Percentiles rank a stretch among this genome's conserved stretches.
Evolutionary conservation across 2,113 vertebrate genomes (phyloP).

Genomic region (Pheucticus melanocephalus): DNA sequence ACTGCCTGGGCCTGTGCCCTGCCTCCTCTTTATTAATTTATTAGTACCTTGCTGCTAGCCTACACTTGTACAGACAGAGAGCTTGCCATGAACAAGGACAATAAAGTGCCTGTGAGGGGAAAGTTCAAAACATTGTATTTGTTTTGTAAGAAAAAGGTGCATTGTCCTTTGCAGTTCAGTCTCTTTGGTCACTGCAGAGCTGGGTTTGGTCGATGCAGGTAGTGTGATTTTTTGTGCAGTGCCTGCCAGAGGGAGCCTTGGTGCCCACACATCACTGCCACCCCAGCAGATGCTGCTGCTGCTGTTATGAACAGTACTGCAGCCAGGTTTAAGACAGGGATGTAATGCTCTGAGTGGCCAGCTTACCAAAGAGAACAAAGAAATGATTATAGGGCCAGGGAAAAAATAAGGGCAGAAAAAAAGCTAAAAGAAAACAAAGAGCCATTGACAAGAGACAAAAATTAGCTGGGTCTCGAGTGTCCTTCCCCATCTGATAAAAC

Average conservation of each 20-base stretch:
- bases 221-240: not conserved
- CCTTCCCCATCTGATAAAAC: constrained; percentile 58
- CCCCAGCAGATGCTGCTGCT: not conserved
- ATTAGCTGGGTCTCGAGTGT: constrained; percentile 17
- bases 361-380: constrained; percentile 35
- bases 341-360: not conserved
- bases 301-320: not conserved
- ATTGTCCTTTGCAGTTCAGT: not conserved
- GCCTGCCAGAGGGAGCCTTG: not conserved
- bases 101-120: not conserved
- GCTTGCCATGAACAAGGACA: not conserved
- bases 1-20: not conserved
- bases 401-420: not conserved
- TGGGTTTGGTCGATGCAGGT: not conserved
- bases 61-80: not conserved
- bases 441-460: constrained; percentile 33
- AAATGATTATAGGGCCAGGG: not conserved
- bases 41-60: not conserved
- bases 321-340: not conserved
- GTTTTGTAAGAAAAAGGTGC: not conserved
- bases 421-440: constrained; percentile 17
- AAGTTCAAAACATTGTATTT: not conserved
- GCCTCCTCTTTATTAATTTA: not conserved
- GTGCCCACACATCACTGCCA: not conserved
- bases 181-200: not conserved